Evolutionary conservation across 2,113 vertebrate genomes (phyloP), one percentile per base, ranked within the genome.

Genomic region (Trichomycterus rosablanca): DNA sequence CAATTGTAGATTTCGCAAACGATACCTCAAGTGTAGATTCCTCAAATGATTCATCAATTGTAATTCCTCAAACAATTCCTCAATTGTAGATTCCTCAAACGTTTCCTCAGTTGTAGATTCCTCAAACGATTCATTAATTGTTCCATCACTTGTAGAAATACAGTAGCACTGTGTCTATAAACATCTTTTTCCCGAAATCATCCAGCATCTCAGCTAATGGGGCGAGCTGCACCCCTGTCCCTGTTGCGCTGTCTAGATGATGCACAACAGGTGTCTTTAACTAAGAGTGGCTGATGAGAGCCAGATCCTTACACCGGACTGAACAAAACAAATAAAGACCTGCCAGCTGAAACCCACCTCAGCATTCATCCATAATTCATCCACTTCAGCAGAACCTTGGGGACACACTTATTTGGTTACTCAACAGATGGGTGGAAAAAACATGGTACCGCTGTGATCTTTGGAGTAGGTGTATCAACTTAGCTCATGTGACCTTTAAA

Each of bases 221-320:
- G 37, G 5, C 6, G 37, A 11, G 34, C 6, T 37, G 34, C 37
- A 1, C 15, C 37, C 12, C 37, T n/a, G 1, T 40, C 14, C 12
- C 37, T 40, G n/a, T n/a, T 2, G n/a, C 14, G n/a, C n/a, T n/a
- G 5, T 14, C 14, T 1, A n/a, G 37, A 40, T n/a, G 6, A 40
- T n/a, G 37, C 72, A 82, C 78, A 75, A 83, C 82, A 83, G 80
- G 76, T 80, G 74, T 80, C 75, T 53, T 54, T 54, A 1, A 68
- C 71, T 66, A 53, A 45, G 7, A 3, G 58, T 35, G 66, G 58
- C 75, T 80, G 80, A 84, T 82, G 67, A 80, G 84, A 79, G 79
- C 75, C 57, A 59, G 66, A 63, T 75, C 74, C 75, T 76, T 68
- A 80, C 63, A 74, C 68, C 55, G 73, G 67, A 64, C 52, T 59